Conservation (phyloP, 2,888 invertebrate species). For the Epinotia ramella region DNA sequence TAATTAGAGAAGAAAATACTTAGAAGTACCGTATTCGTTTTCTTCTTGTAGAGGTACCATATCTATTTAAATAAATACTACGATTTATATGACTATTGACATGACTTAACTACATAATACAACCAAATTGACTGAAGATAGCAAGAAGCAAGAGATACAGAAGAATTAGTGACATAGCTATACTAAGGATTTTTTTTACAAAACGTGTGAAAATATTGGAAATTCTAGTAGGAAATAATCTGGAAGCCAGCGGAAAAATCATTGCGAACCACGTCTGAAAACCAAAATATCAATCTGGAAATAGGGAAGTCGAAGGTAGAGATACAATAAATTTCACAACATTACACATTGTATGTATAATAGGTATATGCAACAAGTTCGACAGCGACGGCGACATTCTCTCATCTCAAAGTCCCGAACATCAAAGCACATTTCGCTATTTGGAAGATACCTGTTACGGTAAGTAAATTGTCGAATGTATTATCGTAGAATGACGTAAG, state of each 20-base stretch:
- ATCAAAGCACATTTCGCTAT: not conserved
- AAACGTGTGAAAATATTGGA: not conserved
- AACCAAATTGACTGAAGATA: too few species aligned
- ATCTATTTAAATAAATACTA: too few species aligned
- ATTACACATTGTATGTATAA: not conserved
- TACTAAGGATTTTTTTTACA: too few species aligned
- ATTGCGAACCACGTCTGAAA: not conserved
- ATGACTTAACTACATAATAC: too few species aligned
- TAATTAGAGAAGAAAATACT: not conserved
- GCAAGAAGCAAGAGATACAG: too few species aligned
- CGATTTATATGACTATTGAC: too few species aligned
- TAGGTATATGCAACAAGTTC: not conserved
- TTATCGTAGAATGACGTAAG: slow-evolving; percentile 34
- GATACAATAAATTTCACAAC: not conserved
- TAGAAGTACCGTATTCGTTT: too few species aligned
- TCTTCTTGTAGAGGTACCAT: too few species aligned
- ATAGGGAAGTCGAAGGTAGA: not conserved
- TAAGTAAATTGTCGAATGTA: slow-evolving; percentile 39
- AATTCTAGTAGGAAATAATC: not conserved
- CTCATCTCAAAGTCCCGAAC: slow-evolving; percentile 6
- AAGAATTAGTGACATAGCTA: too few species aligned
- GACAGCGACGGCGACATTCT: not conserved
- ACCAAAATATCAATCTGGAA: not conserved
- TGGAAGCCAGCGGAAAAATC: not conserved
- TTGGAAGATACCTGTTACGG: slow-evolving; percentile 15